Base-by-base conservation (phyloP, 2,113 vertebrate species). In the Onychostruthus taczanowskii region DNA sequence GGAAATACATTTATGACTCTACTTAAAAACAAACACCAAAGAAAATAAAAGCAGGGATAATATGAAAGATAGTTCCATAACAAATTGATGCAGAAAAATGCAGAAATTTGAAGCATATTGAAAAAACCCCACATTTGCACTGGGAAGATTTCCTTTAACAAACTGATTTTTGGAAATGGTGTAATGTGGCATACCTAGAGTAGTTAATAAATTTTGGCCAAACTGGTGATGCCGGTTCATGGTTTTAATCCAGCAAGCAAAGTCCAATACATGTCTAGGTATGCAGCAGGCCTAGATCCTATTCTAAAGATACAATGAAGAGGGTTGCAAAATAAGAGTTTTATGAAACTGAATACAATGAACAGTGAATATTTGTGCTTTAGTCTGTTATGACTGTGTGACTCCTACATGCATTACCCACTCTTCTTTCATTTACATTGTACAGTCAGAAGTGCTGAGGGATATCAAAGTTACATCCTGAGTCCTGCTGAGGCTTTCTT, bases 1-100 rank as follows among this genome's bases (percentile, higher is more conserved):
- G 90, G 77, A 90, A 93, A 90, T 94, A 67, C 28, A 31, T 86
- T 92, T 89, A 87, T 87, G 59, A 76, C 66, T 93, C 76, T 81
- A 41, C 86, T 91, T 90, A 89, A 95, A 95, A 95, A 70, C 62
- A 81, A 95, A 74, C 64, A 93, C 66, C 31, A 66, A 95, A 53
- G 46, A 89, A 84, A 93, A 73, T 68, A 89, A 91, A 95, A 92
- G 63, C 52, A 52, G 56, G 75, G 50, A 52, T 88, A 72, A 89
- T 90, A 23, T 72, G 69, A 89, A 92, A 75, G 90, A 88, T 86
- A 79, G 59, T 89, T 95, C 70, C 58, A 67, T 91, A 68, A 63
- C 80, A 93, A 86, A 91, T 69, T 67, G 83, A 73, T 53, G 39
- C 66, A 93, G 87, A 85, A 93, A 90, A 93, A 73, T 76, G 47